Evolutionary conservation across 2,888 invertebrate species (phyloP).

Genomic region (Nineta flava): DNA sequence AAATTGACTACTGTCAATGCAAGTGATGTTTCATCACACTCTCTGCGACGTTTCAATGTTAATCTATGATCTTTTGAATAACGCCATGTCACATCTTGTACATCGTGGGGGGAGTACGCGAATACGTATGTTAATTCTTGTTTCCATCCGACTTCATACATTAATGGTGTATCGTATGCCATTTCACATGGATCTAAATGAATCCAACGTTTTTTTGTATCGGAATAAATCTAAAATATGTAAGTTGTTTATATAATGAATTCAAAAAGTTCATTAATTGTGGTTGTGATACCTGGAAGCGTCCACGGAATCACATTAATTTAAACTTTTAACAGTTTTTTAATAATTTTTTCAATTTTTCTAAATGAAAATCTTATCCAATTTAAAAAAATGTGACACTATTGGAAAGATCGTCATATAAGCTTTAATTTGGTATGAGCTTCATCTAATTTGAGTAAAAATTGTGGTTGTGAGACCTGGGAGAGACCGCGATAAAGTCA

Average conservation of each 20-base stretch:
- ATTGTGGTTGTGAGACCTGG: no score
- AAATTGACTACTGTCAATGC: slow-evolving; percentile 38
- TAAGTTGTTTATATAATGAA: slow-evolving; percentile 2
- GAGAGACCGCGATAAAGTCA: no score
- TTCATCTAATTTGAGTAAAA: no score
- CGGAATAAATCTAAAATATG: slow-evolving; percentile 54
- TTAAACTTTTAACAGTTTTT: no score
- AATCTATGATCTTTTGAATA: slow-evolving; percentile 40
- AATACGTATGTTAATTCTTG: slow-evolving; percentile 76
- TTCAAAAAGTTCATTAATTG: no score
- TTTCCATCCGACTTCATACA: slow-evolving; percentile 84
- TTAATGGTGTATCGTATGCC: slow-evolving; percentile 67
- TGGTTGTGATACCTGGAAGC: no score
- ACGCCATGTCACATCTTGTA: slow-evolving; percentile 92
- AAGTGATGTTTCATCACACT: slow-evolving; percentile 44
- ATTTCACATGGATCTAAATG: slow-evolving; percentile 95
- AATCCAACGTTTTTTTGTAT: slow-evolving; percentile 62
- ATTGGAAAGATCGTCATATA: no score
- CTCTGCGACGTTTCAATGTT: slow-evolving; percentile 34
- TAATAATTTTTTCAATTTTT: no score
- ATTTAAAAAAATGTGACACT: no score
- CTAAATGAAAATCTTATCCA: no score
- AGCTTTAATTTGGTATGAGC: no score
- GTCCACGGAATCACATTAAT: no score
- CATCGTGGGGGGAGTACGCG: slow-evolving; percentile 74